Base-by-base conservation (phyloP, 2,113 vertebrate species). In the Tautogolabrus adspersus region DNA sequence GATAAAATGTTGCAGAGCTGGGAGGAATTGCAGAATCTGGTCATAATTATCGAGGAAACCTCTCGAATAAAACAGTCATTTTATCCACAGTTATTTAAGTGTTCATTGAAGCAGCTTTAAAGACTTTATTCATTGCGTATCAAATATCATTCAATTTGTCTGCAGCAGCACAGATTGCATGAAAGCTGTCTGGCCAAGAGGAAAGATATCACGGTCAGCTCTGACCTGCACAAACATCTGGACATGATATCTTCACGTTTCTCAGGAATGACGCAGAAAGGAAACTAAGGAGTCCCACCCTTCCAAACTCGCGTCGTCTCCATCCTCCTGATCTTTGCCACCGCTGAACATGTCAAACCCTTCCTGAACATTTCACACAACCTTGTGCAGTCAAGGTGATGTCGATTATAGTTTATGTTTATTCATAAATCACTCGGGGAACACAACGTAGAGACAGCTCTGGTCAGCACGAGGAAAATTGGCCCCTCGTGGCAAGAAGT, bases 191-290 rank as follows among this genome's bases (percentile, higher is more conserved):
- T 12, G 51, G 44, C 55, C 79, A 22, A 61, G 47, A 76, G 34
- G 40, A n/a, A 40, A 61, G 37, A 21, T 63, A 71, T 51, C 52
- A 42, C 42, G 46, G 42, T 84, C 42, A 38, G 69, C 51, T 40
- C 34, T 65, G 72, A 79, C 52, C 69, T 58, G 54, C 65, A 81
- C 34, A 38, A 71, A 85, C 91, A 91, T 91, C 85, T 88, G 84
- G 72, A 84, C 62, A 47, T 61, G 68, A 90, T 84, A 72, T 81
- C 42, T 55, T 26, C 54, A 2, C 16, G 40, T 72, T 34, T 57
- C 60, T 75, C 72, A 46, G 58, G 72, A 66, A 82, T 65, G 78
- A 87, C 9, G 56, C 70, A 84, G 60, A 52, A 72, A 47, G 75
- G 79, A 83, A 83, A 77, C 47, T 46, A 15, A 44, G 72, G 26